Evolutionary conservation across 2,888 invertebrate genomes (phyloP).

Genomic region (Diaperis boleti): DNA sequence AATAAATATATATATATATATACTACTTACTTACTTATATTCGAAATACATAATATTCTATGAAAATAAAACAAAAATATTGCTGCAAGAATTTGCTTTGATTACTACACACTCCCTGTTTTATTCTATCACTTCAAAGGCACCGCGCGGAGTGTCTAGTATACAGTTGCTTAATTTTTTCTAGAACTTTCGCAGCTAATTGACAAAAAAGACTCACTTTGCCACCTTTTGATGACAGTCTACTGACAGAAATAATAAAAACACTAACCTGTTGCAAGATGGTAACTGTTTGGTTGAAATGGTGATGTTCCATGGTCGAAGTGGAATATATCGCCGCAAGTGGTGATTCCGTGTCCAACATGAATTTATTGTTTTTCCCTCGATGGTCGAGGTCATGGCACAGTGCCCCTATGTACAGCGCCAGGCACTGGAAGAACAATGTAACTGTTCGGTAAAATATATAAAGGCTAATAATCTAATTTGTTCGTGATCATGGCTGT

Average conservation of each 20-base stretch:
- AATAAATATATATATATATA: too few relatives aligned
- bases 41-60: too few relatives aligned
- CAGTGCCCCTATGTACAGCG: conserved; percentile 82
- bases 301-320: conserved; percentile 89
- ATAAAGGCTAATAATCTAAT: background rate
- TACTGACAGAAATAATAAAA: background rate
- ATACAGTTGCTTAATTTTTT: too few relatives aligned
- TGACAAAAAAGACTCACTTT: too few relatives aligned
- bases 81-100: too few relatives aligned
- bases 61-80: too few relatives aligned
- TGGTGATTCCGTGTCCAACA: conserved; percentile 85
- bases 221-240: too few relatives aligned
- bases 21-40: too few relatives aligned
- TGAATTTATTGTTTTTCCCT: conserved; percentile 88
- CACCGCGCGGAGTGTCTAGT: too few relatives aligned
- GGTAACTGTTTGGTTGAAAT: conserved; percentile 89
- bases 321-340: conserved; percentile 88
- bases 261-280: conserved; percentile 79
- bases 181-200: too few relatives aligned
- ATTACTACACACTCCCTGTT: too few relatives aligned
- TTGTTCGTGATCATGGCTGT: background rate
- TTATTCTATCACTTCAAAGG: too few relatives aligned
- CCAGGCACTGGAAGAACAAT: conserved; percentile 72
- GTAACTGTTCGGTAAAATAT: conserved; percentile 17
- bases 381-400: conserved; percentile 91